phyloP scores from a whole-genome alignment of 2,888 invertebrate genomes.

The Caenorhabditis angaria region DNA sequence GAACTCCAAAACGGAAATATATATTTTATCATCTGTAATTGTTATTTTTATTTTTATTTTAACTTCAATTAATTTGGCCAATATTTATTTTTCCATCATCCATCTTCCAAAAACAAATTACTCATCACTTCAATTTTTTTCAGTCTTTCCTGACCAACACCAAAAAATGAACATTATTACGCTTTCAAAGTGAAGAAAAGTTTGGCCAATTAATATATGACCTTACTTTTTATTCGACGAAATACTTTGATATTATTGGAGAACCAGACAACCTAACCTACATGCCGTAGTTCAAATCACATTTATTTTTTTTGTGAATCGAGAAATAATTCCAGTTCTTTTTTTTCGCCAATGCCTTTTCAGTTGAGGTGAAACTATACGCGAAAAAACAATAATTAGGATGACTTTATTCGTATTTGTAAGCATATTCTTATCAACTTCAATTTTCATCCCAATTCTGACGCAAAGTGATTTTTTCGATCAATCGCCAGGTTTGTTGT shows the following conservation, averaged over 20 bases:
- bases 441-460: slow-evolving; percentile 18
- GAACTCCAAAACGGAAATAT: too few relatives aligned
- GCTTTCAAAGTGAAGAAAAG: slow-evolving; percentile 17
- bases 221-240: slow-evolving; percentile 27
- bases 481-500: slow-evolving; percentile 33
- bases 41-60: too few relatives aligned
- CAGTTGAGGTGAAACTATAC: slow-evolving; percentile 9
- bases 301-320: slow-evolving; percentile 15
- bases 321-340: too few relatives aligned
- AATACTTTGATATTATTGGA: slow-evolving; percentile 19
- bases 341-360: slow-evolving; percentile 7
- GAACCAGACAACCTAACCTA: slow-evolving; percentile 19
- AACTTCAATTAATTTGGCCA: neutral
- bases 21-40: too few relatives aligned
- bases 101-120: slow-evolving; percentile 21
- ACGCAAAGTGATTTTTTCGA: slow-evolving; percentile 45
- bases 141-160: neutral
- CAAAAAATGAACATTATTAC: slow-evolving; percentile 1
- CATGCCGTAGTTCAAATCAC: slow-evolving; percentile 18
- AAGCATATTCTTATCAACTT: slow-evolving; percentile 34
- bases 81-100: slow-evolving; percentile 9
- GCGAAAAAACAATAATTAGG: slow-evolving; percentile 12
- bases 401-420: slow-evolving; percentile 22
- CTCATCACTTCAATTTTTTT: slow-evolving; percentile 11
- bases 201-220: slow-evolving; percentile 35